Evolutionary conservation across 2,888 invertebrate species (phyloP).

Genomic region (Salpingus planirostris): DNA sequence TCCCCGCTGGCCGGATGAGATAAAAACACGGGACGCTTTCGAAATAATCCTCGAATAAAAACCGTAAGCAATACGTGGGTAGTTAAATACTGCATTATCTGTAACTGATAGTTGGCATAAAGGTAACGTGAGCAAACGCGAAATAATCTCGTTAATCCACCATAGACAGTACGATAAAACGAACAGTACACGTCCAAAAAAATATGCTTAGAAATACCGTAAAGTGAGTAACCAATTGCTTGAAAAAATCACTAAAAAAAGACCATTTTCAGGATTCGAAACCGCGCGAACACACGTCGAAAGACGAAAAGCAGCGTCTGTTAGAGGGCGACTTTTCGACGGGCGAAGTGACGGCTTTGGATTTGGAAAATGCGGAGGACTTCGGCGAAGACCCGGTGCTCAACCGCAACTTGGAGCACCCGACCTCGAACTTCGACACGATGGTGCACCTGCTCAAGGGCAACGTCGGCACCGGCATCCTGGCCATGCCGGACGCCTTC

Average conservation of each 20-base stretch:
- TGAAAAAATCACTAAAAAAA: constrained; percentile 2
- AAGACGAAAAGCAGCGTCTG: constrained; percentile 63
- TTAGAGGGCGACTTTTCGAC: constrained; percentile 42
- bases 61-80: too few species aligned
- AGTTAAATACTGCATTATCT: too few species aligned
- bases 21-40: too few species aligned
- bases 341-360: constrained; percentile 20
- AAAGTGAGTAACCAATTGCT: too few species aligned
- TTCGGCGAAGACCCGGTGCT: constrained; percentile 49
- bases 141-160: too few species aligned
- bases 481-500: constrained; percentile 95
- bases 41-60: too few species aligned
- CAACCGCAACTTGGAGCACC: constrained; percentile 64
- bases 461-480: constrained; percentile 77
- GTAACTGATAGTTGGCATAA: too few species aligned
- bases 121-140: too few species aligned
- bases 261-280: constrained; percentile 1
- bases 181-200: too few species aligned
- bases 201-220: too few species aligned
- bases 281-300: not conserved
- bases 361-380: constrained; percentile 19
- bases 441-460: constrained; percentile 61
- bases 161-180: too few species aligned
- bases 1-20: too few species aligned
- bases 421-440: constrained; percentile 73